Evolutionary conservation across 2,797 vertebrate genomes (phyloP).

Genomic region (Oreonectes daqikongensis): DNA sequence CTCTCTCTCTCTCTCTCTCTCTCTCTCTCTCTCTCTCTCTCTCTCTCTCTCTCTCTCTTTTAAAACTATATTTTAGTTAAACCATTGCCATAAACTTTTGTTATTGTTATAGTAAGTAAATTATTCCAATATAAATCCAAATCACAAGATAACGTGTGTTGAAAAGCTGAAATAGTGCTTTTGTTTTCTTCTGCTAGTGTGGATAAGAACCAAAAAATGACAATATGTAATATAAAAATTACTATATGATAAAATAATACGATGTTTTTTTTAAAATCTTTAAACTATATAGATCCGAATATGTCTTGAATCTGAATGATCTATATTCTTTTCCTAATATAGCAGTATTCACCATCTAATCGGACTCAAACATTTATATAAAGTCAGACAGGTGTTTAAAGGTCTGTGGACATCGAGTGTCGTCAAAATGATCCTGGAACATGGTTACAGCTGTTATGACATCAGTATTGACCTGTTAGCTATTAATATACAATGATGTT

Average conservation of each 20-base stretch:
- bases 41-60: neutral
- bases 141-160: neutral
- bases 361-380: conserved; percentile 25
- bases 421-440: conserved; percentile 55
- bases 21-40: too few species aligned
- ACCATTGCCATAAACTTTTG: neutral
- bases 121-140: neutral
- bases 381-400: conserved; percentile 58
- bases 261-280: too few species aligned
- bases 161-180: neutral
- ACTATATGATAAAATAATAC: too few species aligned
- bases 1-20: too few species aligned
- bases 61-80: neutral
- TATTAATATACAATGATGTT: conserved; percentile 66
- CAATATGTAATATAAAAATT: too few species aligned
- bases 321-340: conserved; percentile 18
- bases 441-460: conserved; percentile 53
- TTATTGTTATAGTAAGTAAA: neutral
- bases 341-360: conserved; percentile 27
- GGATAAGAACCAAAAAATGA: neutral
- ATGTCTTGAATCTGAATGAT: neutral
- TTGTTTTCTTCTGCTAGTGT: neutral
- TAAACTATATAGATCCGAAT: neutral
- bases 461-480: conserved; percentile 62
- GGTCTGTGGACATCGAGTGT: conserved; percentile 57